Base-by-base conservation (phyloP, 2,113 vertebrate genomes). In the Muntiacus muntjak region DNA sequence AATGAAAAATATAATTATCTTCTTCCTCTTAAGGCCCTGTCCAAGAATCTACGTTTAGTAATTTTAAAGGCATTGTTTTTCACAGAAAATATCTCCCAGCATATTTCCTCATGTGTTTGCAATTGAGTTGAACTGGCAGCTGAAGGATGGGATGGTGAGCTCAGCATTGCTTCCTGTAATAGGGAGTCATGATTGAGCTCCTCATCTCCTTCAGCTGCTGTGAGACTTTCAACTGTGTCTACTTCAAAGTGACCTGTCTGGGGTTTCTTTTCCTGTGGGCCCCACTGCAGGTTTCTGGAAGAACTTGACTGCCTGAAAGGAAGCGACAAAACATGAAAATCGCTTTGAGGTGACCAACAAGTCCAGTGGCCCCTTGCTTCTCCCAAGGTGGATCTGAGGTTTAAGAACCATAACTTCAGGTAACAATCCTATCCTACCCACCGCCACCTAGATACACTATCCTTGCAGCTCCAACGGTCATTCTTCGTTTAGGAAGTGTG, bases 251-350 rank as follows among this genome's bases (percentile, higher is more conserved):
- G 45, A 92, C 54, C 92, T 94, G 21, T 89, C 67, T 87, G 93
- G 93, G 3, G 79, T 95, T 96, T 79, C 58, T 98, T 96, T 97
- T 28, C 58, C 58, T 62, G 5, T 95, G 76, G 71, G 85, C 30
- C 40, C 58, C 16, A 14, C 13, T 97, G 54, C 92, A 99, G 99
- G 97, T 94, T 96, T 98, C 95, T 96, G 86, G 19, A 96, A 97
- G 88, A 86, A 89, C 84, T 82, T 98, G 94, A 98, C 89, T 89
- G 83, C 81, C 90, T 95, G n/a, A 88, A 89, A 87, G 86, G 84
- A 91, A 96, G 96, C 90, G 95, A 96, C 97, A 98, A 98, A 97
- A 98, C 98, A 99, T 99, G 98, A 98, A 97, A 98, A 87, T 97
- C 94, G 30, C 98, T 97, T 95, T 98, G 79, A 99, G 98, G 98